Evolutionary conservation across 2,797 vertebrate genomes (phyloP).

Genomic region (Rhinatrema bivittatum): DNA sequence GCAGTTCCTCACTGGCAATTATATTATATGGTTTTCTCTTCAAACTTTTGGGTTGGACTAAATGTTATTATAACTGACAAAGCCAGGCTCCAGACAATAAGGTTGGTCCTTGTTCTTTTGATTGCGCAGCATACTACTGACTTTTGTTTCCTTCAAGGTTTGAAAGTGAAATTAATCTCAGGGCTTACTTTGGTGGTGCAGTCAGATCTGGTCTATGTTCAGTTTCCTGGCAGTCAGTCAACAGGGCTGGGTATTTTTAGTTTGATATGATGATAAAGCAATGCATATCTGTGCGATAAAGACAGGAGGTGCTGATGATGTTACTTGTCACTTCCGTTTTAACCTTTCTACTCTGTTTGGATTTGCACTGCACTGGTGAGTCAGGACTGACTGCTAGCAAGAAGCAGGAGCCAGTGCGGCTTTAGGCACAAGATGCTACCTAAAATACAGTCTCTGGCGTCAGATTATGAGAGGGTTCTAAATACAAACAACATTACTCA

Average conservation of each 20-base stretch:
- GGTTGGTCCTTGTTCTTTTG: neutral
- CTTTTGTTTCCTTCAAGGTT: neutral
- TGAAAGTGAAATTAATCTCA: neutral
- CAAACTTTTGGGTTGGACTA: neutral
- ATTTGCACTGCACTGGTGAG: neutral
- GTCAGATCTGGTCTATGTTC: neutral
- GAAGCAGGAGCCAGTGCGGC: no score
- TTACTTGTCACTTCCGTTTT: rapidly evolving
- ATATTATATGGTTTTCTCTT: neutral
- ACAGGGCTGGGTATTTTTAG: no score
- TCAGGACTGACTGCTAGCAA: neutral
- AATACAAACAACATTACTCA: no score
- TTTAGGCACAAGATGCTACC: no score
- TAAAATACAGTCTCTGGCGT: no score
- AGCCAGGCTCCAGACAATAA: neutral
- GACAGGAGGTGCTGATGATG: neutral
- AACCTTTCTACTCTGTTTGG: neutral
- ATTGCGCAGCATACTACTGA: neutral
- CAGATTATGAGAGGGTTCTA: no score
- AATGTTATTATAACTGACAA: neutral
- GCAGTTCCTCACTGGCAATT: no score
- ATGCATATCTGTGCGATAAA: no score
- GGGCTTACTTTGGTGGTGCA: no score
- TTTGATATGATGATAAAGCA: no score
- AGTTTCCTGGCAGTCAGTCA: neutral